Conservation (phyloP, 2,888 invertebrate species). For the Alviniconcha strummeri region DNA sequence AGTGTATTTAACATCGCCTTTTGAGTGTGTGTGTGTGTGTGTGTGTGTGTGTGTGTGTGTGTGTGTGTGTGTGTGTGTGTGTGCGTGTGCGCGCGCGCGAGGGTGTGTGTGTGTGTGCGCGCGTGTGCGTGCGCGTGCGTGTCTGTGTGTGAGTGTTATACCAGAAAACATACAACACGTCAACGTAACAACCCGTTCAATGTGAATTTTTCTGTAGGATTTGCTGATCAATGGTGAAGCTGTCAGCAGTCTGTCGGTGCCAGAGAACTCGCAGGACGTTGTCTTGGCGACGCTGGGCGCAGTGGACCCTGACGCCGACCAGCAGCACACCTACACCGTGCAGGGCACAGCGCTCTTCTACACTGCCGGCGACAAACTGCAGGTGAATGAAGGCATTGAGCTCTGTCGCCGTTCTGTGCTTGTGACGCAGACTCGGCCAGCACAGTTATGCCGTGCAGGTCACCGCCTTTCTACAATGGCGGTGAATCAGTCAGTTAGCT, state of each 20-base stretch:
- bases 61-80: too few species aligned
- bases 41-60: background rate
- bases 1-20: background rate
- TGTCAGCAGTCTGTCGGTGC: slow-evolving; percentile 33
- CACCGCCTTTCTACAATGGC: too few species aligned
- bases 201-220: background rate
- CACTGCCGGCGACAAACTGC: slow-evolving; percentile 43
- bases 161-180: too few species aligned
- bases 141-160: too few species aligned
- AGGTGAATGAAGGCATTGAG: slow-evolving; percentile 31
- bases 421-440: background rate
- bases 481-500: too few species aligned
- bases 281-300: slow-evolving; percentile 42
- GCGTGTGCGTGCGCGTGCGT: too few species aligned
- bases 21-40: background rate
- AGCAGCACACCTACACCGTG: slow-evolving; percentile 45
- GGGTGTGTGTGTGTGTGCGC: too few species aligned
- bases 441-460: too few species aligned
- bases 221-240: slow-evolving; percentile 13
- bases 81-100: too few species aligned
- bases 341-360: slow-evolving; percentile 42
- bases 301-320: slow-evolving; percentile 47
- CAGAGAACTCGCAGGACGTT: slow-evolving; percentile 44
- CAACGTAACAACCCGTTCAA: too few species aligned
- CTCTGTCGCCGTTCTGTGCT: background rate